phyloP scores from a whole-genome alignment of 2,888 invertebrate genomes.

The Lepidocyrtoides sp. region DNA sequence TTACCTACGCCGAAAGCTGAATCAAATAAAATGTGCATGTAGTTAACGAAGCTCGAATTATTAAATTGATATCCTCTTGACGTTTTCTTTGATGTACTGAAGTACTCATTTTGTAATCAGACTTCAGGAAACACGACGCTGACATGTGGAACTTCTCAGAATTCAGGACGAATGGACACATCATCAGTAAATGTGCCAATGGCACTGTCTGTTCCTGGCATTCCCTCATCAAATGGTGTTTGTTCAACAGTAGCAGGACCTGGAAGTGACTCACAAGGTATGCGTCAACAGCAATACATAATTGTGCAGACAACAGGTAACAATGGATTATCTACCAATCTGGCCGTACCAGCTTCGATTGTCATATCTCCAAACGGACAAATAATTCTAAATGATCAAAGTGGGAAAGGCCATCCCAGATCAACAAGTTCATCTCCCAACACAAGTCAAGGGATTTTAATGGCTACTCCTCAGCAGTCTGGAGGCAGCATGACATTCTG shows the following conservation, averaged over 20 bases:
- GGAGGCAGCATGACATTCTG: slow-evolving; percentile 64
- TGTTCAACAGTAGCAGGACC: slow-evolving; percentile 52
- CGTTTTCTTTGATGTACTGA: slow-evolving; percentile 10
- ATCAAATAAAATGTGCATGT: slow-evolving; percentile 28
- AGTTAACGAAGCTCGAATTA: neutral
- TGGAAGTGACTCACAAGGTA: slow-evolving; percentile 64
- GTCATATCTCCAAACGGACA: slow-evolving; percentile 84
- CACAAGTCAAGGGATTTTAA: slow-evolving; percentile 86
- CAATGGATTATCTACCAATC: slow-evolving; percentile 85
- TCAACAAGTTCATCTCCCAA: slow-evolving; percentile 95
- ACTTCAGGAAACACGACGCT: slow-evolving; percentile 56
- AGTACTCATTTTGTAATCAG: slow-evolving; percentile 52
- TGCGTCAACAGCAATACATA: slow-evolving; percentile 85
- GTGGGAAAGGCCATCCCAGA: slow-evolving; percentile 89
- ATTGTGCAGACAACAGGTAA: slow-evolving; percentile 85
- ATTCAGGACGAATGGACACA: slow-evolving; percentile 41
- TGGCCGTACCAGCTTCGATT: slow-evolving; percentile 84
- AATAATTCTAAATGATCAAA: slow-evolving; percentile 83
- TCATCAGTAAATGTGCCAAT: slow-evolving; percentile 63
- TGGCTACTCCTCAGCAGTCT: slow-evolving; percentile 69
- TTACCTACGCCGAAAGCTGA: neutral
- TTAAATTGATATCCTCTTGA: neutral
- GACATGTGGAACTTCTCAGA: slow-evolving; percentile 35
- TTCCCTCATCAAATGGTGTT: slow-evolving; percentile 54
- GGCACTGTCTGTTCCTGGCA: slow-evolving; percentile 66